phyloP scores from a whole-genome alignment of 2,797 vertebrate genomes.

The Erithacus rubecula region DNA sequence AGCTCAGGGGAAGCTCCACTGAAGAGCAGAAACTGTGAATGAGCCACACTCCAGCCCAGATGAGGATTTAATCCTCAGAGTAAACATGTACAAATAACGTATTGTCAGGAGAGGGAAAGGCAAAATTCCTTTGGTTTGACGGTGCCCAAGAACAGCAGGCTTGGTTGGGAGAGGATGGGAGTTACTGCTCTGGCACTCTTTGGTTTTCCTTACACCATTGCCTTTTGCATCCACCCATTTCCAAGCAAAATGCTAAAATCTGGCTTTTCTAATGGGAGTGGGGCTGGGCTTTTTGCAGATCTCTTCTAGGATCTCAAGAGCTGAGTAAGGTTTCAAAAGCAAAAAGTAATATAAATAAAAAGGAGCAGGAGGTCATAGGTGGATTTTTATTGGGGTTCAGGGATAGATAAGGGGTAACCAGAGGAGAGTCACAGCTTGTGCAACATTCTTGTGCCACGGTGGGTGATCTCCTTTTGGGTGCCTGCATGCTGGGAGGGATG shows the following conservation, averaged over 20 bases:
- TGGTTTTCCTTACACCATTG: background rate
- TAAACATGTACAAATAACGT: constrained; percentile 36
- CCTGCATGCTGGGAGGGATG: background rate
- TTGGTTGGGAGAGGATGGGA: background rate
- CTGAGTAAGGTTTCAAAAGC: background rate
- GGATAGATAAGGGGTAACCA: background rate
- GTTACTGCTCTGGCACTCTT: background rate
- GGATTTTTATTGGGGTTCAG: background rate
- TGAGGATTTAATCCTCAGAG: constrained; percentile 36
- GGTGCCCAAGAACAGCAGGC: background rate
- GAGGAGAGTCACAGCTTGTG: background rate
- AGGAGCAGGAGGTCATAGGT: background rate
- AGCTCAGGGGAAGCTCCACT: background rate
- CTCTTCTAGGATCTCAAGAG: background rate
- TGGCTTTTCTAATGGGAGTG: background rate
- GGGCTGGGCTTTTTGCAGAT: background rate
- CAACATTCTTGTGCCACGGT: background rate
- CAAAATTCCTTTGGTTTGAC: background rate
- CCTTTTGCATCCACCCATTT: background rate
- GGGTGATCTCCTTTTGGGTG: background rate
- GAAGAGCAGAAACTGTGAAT: constrained; percentile 32
- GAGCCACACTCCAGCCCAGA: background rate
- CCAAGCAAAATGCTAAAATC: background rate
- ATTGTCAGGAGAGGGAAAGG: constrained; percentile 7
- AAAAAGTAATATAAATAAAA: background rate